These are phyloP conservation scores for Natrix natrix DNA, from an alignment of 2,797 vertebrate genomes.

Conservation along the genomic window DNA sequence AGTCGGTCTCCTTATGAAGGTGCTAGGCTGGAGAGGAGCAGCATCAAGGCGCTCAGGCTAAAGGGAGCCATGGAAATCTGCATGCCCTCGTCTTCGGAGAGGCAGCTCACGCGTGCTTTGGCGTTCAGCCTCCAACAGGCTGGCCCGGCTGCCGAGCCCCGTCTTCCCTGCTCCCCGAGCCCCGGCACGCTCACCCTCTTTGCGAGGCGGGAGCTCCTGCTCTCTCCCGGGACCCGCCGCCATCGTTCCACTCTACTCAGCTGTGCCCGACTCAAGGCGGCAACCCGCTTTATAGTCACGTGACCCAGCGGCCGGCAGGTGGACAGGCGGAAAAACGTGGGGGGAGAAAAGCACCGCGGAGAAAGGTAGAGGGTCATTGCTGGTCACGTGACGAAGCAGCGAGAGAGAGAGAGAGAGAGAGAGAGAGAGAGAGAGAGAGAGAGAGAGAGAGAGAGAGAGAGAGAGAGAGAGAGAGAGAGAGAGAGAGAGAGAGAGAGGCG, in stretches of 20 bases:
- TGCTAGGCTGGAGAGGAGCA: background rate
- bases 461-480: no score
- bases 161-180: background rate
- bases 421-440: no score
- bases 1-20: background rate
- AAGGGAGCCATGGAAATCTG: background rate
- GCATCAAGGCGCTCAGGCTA: background rate
- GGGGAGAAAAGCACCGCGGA: background rate
- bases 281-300: background rate
- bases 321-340: background rate
- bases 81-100: background rate
- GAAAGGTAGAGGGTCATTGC: background rate
- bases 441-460: no score
- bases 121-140: background rate
- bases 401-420: no score
- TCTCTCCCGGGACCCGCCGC: background rate
- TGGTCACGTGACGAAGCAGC: background rate
- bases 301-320: background rate
- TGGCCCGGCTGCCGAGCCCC: background rate
- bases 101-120: background rate
- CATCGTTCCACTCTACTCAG: rapidly evolving
- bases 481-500: no score
- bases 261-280: background rate
- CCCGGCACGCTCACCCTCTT: background rate
- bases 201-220: background rate